phyloP scores from a whole-genome alignment of 2,888 invertebrate genomes.

The Idaea straminata region DNA sequence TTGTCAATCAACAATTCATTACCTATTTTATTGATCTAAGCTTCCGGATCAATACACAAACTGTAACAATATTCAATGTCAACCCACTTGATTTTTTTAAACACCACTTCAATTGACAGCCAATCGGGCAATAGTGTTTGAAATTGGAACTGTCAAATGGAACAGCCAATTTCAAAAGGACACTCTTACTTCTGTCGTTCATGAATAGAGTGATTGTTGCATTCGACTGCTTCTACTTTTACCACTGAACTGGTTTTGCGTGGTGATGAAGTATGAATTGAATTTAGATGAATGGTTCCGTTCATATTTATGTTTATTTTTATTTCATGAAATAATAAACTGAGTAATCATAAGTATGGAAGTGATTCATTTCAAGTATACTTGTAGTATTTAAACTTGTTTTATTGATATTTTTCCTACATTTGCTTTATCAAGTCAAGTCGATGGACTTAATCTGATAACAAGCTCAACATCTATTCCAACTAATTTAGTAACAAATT shows the following conservation, averaged over 20 bases:
- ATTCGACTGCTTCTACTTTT: constrained; percentile 15
- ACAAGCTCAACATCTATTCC: too few relatives aligned
- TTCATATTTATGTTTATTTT: neutral
- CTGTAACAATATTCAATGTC: neutral
- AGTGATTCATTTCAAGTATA: too few relatives aligned
- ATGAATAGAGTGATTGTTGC: constrained; percentile 18
- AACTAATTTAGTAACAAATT: too few relatives aligned
- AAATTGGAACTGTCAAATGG: constrained; percentile 30
- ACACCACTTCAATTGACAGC: constrained; percentile 10
- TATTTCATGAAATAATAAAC: too few relatives aligned
- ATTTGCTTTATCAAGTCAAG: too few relatives aligned
- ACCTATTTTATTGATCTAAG: constrained; percentile 6
- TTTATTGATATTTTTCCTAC: too few relatives aligned
- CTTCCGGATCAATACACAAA: constrained; percentile 20
- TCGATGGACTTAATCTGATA: too few relatives aligned
- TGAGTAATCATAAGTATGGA: too few relatives aligned
- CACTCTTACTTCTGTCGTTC: constrained; percentile 17
- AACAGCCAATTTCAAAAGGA: constrained; percentile 14
- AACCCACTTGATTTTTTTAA: neutral
- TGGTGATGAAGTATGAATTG: neutral
- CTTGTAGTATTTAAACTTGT: too few relatives aligned
- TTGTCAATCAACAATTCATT: constrained; percentile 12
- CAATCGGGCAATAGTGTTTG: constrained; percentile 12
- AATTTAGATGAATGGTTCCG: constrained; percentile 10
- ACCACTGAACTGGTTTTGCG: constrained; percentile 19